A percentile compares a stretch with the other conserved stretches of the same genome.
Evolutionary conservation across 2,113 vertebrate species (phyloP).

Genomic region (Sinocyclocheilus maitianheensis): DNA sequence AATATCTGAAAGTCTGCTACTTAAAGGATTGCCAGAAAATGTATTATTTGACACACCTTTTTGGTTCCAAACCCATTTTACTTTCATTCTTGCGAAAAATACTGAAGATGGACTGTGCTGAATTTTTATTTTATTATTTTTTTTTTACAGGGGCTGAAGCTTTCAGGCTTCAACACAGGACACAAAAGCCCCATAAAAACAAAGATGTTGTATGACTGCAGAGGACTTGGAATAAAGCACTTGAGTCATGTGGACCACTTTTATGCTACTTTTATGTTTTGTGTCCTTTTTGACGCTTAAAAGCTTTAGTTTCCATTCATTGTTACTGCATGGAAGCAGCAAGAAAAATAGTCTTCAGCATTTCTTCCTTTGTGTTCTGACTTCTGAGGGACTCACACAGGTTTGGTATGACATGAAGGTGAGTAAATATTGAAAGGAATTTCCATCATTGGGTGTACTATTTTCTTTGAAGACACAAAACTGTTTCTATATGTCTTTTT

Average conservation of each 20-base stretch:
- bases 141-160: background rate
- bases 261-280: conserved; percentile 8
- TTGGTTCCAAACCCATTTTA: background rate
- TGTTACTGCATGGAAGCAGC: background rate
- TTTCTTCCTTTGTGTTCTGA: no score
- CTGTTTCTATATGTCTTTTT: background rate
- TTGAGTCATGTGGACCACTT: background rate
- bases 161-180: background rate
- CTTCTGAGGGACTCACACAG: no score
- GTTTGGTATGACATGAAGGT: no score
- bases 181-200: conserved; percentile 13
- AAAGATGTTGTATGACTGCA: background rate
- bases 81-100: background rate
- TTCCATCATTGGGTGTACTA: background rate
- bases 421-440: no score
- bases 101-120: background rate
- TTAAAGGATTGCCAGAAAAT: background rate
- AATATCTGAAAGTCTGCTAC: background rate
- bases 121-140: background rate
- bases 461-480: background rate
- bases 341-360: background rate
- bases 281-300: background rate
- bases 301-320: background rate
- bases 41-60: background rate
- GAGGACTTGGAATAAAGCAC: background rate